These are phyloP conservation scores for Chaitophorus viminalis DNA, from an alignment of 2,888 invertebrate genomes.

Conservation along the genomic window DNA sequence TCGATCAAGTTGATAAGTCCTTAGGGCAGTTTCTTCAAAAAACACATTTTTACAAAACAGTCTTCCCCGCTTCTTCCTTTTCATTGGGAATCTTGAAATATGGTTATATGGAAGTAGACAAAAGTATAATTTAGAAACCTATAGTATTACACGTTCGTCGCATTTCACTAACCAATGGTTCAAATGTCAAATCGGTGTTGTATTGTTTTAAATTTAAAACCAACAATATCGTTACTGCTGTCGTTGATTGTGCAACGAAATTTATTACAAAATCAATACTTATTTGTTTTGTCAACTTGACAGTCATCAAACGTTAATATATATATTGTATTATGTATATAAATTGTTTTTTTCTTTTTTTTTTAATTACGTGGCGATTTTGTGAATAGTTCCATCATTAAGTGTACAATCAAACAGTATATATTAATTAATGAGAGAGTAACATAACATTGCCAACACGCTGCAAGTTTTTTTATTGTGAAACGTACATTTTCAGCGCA, in stretches of 20 bases:
- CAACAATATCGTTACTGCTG: not conserved
- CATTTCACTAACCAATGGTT: not conserved
- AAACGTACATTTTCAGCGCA: too few species aligned
- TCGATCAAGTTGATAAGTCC: too few species aligned
- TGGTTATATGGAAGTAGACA: not conserved
- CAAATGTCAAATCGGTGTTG: not conserved
- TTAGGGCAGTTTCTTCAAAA: too few species aligned
- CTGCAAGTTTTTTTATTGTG: not conserved
- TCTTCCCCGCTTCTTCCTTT: too few species aligned
- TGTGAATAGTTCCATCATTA: too few species aligned
- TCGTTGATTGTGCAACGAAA: not conserved
- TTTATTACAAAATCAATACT: not conserved
- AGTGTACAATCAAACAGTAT: not conserved
- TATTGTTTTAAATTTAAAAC: not conserved
- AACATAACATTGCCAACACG: not conserved
- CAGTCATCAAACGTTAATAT: not conserved
- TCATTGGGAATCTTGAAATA: not conserved
- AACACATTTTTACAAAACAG: too few species aligned
- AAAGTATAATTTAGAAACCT: not conserved
- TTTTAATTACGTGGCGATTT: too few species aligned
- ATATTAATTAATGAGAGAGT: not conserved
- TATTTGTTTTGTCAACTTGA: not conserved
- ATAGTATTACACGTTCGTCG: not conserved
- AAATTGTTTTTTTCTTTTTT: too few species aligned
- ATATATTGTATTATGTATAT: too few species aligned